Evolutionary conservation across 2,888 invertebrate species (phyloP).

Genomic region (Erebia aethiops): DNA sequence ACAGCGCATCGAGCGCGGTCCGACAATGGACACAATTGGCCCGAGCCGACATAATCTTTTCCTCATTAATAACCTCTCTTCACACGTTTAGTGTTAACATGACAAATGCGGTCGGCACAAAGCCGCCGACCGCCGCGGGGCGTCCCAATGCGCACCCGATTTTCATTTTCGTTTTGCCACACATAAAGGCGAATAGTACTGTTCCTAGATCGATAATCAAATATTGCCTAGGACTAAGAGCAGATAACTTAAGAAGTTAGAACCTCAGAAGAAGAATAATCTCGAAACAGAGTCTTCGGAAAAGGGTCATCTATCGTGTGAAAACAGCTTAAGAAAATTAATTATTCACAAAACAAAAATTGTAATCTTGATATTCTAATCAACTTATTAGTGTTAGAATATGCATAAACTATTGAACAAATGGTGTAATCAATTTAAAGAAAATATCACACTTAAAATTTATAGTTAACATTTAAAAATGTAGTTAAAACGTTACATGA

Average conservation of each 20-base stretch:
- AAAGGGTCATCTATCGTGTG: too few species aligned
- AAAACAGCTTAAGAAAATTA: too few species aligned
- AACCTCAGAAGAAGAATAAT: too few species aligned
- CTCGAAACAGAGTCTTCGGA: too few species aligned
- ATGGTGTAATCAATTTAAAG: slow-evolving; percentile 24
- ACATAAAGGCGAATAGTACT: slow-evolving; percentile 42
- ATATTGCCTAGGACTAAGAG: neutral
- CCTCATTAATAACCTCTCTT: slow-evolving; percentile 79
- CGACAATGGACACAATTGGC: slow-evolving; percentile 64
- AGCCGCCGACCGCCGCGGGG: slow-evolving; percentile 61
- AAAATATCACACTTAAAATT: slow-evolving; percentile 14
- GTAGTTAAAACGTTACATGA: slow-evolving; percentile 22
- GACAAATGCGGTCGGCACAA: slow-evolving; percentile 75
- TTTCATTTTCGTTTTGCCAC: slow-evolving; percentile 58
- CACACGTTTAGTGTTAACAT: slow-evolving; percentile 80
- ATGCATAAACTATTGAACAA: slow-evolving; percentile 17
- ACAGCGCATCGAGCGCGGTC: slow-evolving; percentile 25
- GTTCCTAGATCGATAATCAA: neutral
- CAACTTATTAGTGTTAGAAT: neutral
- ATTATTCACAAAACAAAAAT: slow-evolving; percentile 7
- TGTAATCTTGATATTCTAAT: slow-evolving; percentile 8
- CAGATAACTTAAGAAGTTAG: too few species aligned
- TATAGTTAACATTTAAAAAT: slow-evolving; percentile 20
- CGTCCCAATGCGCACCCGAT: slow-evolving; percentile 58
- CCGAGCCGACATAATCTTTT: slow-evolving; percentile 68